A percentile compares a stretch with the other conserved stretches of the same genome.
These are phyloP conservation scores for Drosophila elegans DNA, from an alignment of 1,140 invertebrate genomes.

Conservation along the genomic window DNA sequence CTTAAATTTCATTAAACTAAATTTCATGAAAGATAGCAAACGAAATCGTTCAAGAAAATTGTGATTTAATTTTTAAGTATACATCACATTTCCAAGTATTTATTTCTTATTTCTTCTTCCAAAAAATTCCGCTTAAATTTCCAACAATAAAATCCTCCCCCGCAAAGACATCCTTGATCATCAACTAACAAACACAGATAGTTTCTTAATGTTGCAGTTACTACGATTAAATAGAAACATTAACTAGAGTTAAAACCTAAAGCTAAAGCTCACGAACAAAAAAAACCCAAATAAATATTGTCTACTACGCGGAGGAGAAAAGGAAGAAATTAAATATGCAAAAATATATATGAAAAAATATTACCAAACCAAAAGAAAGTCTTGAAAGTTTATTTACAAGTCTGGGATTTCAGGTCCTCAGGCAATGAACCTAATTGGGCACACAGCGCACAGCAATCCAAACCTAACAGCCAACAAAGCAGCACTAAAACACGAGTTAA, in stretches of 20 bases:
- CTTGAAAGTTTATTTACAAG: slow-evolving; percentile 19
- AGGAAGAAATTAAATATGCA: slow-evolving; percentile 54
- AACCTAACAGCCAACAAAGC: slow-evolving; percentile 1
- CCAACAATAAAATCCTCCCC: slow-evolving; percentile 1
- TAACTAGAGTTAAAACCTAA: slow-evolving; percentile 44
- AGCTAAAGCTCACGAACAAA: slow-evolving; percentile 32
- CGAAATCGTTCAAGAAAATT: too few species aligned
- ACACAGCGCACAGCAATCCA: slow-evolving; percentile 3
- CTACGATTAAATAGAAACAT: slow-evolving; percentile 44
- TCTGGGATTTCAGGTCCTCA: slow-evolving; percentile 19
- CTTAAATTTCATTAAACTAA: too few species aligned
- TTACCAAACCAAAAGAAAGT: slow-evolving; percentile 17
- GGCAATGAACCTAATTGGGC: slow-evolving; percentile 43
- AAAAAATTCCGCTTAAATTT: slow-evolving; percentile 7
- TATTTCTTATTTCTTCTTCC: background rate
- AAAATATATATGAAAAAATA: slow-evolving; percentile 56
- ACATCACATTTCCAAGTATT: background rate
- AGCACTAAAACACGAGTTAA: slow-evolving; percentile 43
- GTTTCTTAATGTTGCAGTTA: slow-evolving; percentile 62
- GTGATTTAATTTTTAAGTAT: too few species aligned
- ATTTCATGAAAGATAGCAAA: too few species aligned
- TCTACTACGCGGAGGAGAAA: slow-evolving; percentile 39
- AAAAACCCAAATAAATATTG: slow-evolving; percentile 50
- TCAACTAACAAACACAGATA: slow-evolving; percentile 41
- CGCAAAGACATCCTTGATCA: slow-evolving; percentile 22